These are phyloP conservation scores for Zoanthus gigantus DNA, from an alignment of 92 coral and sea anemone genomes.

Conservation along the genomic window DNA sequence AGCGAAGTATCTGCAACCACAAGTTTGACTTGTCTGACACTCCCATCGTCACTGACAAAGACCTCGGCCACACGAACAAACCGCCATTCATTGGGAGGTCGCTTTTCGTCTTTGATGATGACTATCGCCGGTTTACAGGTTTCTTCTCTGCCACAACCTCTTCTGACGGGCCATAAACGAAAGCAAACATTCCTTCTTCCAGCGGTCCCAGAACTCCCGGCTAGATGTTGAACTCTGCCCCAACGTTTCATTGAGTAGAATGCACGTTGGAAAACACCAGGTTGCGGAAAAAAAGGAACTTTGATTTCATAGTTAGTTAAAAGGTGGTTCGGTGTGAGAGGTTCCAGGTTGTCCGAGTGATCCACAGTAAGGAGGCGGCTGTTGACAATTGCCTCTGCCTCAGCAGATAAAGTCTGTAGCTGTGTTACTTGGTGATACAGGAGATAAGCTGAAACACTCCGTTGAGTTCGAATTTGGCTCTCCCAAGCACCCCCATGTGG, in stretches of 20 bases:
- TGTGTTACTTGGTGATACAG: conserved; percentile 16
- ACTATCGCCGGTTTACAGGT: conserved; percentile 32
- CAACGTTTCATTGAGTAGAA: conserved; percentile 41
- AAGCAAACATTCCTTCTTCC: conserved; percentile 28
- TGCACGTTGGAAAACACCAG: conserved; percentile 35
- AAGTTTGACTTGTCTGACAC: conserved; percentile 48
- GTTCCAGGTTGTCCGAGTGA: conserved; percentile 26
- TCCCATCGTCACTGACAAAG: conserved; percentile 7
- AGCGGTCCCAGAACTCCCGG: conserved; percentile 28
- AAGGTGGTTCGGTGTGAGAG: conserved; percentile 25
- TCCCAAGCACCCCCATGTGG: conserved; percentile 42
- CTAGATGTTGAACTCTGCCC: conserved; percentile 53
- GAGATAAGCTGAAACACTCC: background rate
- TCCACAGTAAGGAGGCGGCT: conserved; percentile 32
- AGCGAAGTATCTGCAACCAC: conserved; percentile 30
- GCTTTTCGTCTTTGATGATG: conserved; percentile 22
- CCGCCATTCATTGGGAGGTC: conserved; percentile 38
- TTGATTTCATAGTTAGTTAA: conserved; percentile 38
- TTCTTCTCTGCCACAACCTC: conserved; percentile 14
- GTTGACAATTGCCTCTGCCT: conserved; percentile 24
- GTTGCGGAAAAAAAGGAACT: conserved; percentile 39
- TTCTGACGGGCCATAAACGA: conserved; percentile 39
- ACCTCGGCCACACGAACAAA: conserved; percentile 27
- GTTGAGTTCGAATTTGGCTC: conserved; percentile 26
- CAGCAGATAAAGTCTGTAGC: conserved; percentile 7